Percentiles rank a stretch among this genome's conserved stretches.
These are phyloP conservation scores for Diploscapter pachys DNA, from an alignment of 1,140 invertebrate species.

Conservation along the genomic window DNA sequence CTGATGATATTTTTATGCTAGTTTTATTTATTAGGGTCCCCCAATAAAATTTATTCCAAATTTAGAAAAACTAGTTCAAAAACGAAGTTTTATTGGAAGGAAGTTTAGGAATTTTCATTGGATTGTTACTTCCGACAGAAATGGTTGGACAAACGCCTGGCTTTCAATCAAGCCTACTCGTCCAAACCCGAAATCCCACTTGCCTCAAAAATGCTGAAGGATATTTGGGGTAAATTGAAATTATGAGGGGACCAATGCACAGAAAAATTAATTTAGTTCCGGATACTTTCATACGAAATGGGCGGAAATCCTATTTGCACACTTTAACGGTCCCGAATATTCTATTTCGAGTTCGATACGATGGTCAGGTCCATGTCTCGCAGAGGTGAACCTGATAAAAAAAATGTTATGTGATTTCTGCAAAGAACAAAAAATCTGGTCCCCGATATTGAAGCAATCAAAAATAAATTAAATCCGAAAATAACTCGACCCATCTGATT, in stretches of 20 bases:
- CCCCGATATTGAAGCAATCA: too few species aligned
- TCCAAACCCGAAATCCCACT: conserved; percentile 63
- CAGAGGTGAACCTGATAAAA: conserved; percentile 57
- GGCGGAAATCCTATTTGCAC: conserved; percentile 87
- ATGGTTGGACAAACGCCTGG: conserved; percentile 87
- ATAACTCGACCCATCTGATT: too few species aligned
- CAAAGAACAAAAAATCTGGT: too few species aligned
- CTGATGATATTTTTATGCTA: background rate
- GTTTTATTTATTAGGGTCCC: background rate
- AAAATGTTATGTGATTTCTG: too few species aligned
- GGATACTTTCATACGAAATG: conserved; percentile 88
- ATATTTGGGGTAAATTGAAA: conserved; percentile 69
- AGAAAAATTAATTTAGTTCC: conserved; percentile 64
- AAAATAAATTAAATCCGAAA: too few species aligned
- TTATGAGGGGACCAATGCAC: background rate
- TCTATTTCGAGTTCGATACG: conserved; percentile 71
- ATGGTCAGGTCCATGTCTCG: conserved; percentile 60
- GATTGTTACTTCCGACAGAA: conserved; percentile 98
- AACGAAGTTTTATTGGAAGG: conserved; percentile 66
- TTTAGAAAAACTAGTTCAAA: background rate
- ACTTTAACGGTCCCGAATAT: conserved; percentile 93
- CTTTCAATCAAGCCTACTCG: conserved; percentile 64
- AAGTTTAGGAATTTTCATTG: conserved; percentile 89
- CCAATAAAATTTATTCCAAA: background rate
- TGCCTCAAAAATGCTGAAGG: conserved; percentile 85